Base-by-base conservation (phyloP, 2,113 vertebrate species). In the Rhea pennata region DNA sequence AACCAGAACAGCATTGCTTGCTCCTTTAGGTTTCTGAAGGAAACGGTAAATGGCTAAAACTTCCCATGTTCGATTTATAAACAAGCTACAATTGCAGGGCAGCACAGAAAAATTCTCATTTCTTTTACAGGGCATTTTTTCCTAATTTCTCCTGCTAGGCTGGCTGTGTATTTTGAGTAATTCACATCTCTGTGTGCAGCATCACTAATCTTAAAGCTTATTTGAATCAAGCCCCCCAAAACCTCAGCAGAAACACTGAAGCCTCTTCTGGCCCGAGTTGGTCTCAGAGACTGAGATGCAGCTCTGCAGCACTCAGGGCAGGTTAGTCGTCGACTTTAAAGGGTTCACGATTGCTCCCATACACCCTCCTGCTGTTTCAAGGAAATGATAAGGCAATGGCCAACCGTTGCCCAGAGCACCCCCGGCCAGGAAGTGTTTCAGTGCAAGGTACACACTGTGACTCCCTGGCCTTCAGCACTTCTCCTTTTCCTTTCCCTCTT, bases 181-280 rank as follows among this genome's bases (percentile, higher is more conserved):
- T 27, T 79, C 31, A 15, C 10, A 15, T 75, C 33, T 44, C 2
- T 61, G 31, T 50, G 33, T 46, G 58, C 40, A 88, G 44, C 50
- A 50, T 44, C 1, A 9, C 50, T 82, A 17, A 65, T 61, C 51
- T 71, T 78, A 58, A 54, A 42, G 15, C 6, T 72, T 75, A 44
- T 1, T 56, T 3, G 0, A 88, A 78, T 84, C 16, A 58, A 87
- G 44, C 36, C 36, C 42, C 3, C 19, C 79, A 77, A 23, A 4
- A 23, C 39, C 40, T 74, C 10, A n/a, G 12, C 9, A 64, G 59
- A 27, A 80, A 71, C 12, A 53, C 54, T 2, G 1, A 48, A 76
- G 14, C 31, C 21, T 70, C 23, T 93, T 87, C 26, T 82, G 44
- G 6, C 26, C 44, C 54, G 54, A 0, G 0, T 1, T 0, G 0